Evolutionary conservation across 2,888 invertebrate genomes (phyloP).

Genomic region (Alloscopus bannaensis): DNA sequence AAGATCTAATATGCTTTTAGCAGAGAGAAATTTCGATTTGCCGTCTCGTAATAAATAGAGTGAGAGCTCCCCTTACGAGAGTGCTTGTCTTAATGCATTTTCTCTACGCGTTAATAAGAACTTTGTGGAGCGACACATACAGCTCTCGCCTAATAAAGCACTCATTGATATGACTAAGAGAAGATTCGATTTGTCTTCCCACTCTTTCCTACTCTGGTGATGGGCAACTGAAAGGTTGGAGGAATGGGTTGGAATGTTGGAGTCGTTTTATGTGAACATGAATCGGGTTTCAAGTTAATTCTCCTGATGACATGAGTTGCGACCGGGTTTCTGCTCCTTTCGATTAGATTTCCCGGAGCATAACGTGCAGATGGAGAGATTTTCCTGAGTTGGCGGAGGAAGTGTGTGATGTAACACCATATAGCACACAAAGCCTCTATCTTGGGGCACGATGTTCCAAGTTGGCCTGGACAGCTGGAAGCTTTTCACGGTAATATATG

Average conservation of each 20-base stretch:
- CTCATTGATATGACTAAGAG: neutral
- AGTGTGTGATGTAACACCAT: too few species aligned
- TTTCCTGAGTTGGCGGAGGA: neutral
- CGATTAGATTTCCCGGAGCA: slow-evolving; percentile 25
- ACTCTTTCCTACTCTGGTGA: neutral
- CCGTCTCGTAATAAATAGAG: too few species aligned
- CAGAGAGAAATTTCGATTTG: too few species aligned
- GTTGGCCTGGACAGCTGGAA: slow-evolving; percentile 18
- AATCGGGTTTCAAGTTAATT: slow-evolving; percentile 48
- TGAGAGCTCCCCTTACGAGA: too few species aligned
- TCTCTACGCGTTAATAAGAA: neutral
- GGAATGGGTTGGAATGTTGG: neutral
- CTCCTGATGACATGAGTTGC: slow-evolving; percentile 52
- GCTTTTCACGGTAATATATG: too few species aligned
- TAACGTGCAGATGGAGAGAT: slow-evolving; percentile 5
- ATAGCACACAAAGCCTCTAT: too few species aligned
- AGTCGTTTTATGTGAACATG: slow-evolving; percentile 24
- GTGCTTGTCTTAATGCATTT: neutral
- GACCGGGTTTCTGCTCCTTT: slow-evolving; percentile 14
- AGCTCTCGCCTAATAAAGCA: neutral
- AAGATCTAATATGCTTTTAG: too few species aligned
- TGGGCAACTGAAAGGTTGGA: neutral
- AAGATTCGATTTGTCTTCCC: slow-evolving; percentile 10
- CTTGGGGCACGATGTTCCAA: too few species aligned
- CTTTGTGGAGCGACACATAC: neutral